Evolutionary conservation across 2,888 invertebrate genomes (phyloP), one percentile per base, ranked within the genome.

Genomic region (Chromoteleia sp.): DNA sequence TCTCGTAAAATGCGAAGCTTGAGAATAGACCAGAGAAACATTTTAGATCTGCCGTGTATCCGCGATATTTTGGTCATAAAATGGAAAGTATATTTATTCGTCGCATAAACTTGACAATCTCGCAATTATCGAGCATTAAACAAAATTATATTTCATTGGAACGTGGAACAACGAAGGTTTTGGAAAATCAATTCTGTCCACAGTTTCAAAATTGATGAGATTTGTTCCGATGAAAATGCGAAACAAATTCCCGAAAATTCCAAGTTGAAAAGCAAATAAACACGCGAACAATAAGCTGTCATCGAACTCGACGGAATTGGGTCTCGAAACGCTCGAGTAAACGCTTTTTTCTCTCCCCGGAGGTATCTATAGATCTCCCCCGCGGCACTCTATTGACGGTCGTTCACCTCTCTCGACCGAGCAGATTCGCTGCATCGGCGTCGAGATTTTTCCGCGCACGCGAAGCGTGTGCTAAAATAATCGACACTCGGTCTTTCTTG

Each of bases 351-450:
- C 19, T 14, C 29, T n/a, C 19, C 54, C 17, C 41, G 2, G 19
- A 30, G 30, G 36, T 61, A 54, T 73, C 73, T 73, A 73, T 61
- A 63, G 73, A 71, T 71, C 61, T 61, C 52, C 48, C 68, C 25
- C 14, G 33, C 33, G 19, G 48, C 12, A 39, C 54, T 30, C 30
- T 25, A 48, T 29, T 56, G 70, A 58, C 70, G 70, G 70, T 70
- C 71, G 71, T 71, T 71, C 50, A 71, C 71, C 71, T 71, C 36
- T n/a, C 19, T 43, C 70, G 19, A 39, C 25, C 19, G 50, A 41
- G 39, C 19, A 7, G 50, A 58, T 50, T 50, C 19, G 50, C 39
- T 25, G 30, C 70, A 54, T 29, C 43, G 33, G 29, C 41, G 29
- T n/a, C 17, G 63, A 45, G 19, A 54, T 56, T 74, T 74, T 65